A percentile compares a stretch with the other conserved stretches of the same genome.
Conservation (phyloP, 2,113 vertebrate genomes). For the Gobius niger region DNA sequence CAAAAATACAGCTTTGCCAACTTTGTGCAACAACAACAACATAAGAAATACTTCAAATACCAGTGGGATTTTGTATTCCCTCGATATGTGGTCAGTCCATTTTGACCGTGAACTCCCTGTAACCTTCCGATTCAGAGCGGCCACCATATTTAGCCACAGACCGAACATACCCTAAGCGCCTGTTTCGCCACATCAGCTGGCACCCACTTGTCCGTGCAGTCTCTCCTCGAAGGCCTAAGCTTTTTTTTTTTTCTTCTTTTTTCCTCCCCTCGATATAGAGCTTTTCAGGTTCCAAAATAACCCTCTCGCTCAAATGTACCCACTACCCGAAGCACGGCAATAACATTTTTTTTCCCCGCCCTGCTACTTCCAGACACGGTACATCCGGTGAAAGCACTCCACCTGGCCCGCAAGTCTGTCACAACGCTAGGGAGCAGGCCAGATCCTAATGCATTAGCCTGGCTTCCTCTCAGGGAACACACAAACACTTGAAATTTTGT, state of each 20-base stretch:
- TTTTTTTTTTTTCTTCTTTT: not conserved
- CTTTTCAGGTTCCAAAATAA: conserved; percentile 76
- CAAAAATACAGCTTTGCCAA: not conserved
- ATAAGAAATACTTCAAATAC: not conserved
- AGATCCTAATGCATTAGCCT: conserved; percentile 50
- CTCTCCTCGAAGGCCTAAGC: conserved; percentile 42
- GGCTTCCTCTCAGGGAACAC: conserved; percentile 41
- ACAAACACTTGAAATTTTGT: conserved; percentile 67
- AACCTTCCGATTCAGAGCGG: conserved; percentile 37
- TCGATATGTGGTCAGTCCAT: conserved; percentile 12
- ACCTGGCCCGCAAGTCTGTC: conserved; percentile 23
- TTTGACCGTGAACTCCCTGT: conserved; percentile 33
- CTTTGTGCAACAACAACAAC: not conserved
- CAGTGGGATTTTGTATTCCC: not conserved
- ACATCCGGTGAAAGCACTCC: conserved; percentile 42
- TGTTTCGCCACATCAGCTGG: conserved; percentile 71
- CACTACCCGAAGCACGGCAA: conserved; percentile 23
- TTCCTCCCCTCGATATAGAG: conserved; percentile 34
- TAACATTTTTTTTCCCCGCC: conserved; percentile 46
- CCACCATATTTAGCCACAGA: conserved; percentile 39
- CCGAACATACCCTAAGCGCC: conserved; percentile 38
- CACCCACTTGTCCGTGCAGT: conserved; percentile 57
- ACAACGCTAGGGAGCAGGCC: conserved; percentile 34
- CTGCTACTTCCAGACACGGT: conserved; percentile 37
- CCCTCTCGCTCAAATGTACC: conserved; percentile 43